These are phyloP conservation scores for Dasyornis broadbenti DNA, from an alignment of 2,113 vertebrate species.

Conservation along the genomic window DNA sequence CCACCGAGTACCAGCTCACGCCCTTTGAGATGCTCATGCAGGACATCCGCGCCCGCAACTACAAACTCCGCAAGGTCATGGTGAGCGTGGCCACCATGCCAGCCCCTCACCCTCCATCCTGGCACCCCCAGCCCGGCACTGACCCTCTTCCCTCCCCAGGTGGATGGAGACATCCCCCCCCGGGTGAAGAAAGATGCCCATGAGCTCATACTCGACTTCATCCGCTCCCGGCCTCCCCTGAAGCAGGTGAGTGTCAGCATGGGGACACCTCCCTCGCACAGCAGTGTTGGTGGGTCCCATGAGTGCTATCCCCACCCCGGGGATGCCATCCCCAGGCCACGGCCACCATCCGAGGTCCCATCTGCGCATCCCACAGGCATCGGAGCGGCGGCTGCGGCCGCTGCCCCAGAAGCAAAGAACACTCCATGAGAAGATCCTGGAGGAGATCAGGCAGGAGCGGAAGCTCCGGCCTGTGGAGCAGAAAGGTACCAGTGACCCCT, in stretches of 20 bases:
- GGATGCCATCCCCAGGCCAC: rapidly evolving
- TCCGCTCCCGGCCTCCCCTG: conserved; percentile 90
- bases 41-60: conserved; percentile 90
- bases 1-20: conserved; percentile 93
- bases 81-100: conserved; percentile 47
- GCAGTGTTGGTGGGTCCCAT: neutral
- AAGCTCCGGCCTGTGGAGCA: conserved; percentile 83
- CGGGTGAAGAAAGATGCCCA: conserved; percentile 90
- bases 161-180: conserved; percentile 87
- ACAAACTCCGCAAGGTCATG: conserved; percentile 95
- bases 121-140: neutral
- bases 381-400: conserved; percentile 84
- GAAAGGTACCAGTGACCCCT: conserved; percentile 63
- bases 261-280: rapidly evolving
- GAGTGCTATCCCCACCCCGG: neutral
- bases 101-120: neutral
- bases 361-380: conserved; percentile 65
- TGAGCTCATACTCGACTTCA: conserved; percentile 91
- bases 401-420: conserved; percentile 81
- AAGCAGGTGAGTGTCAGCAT: conserved; percentile 76
- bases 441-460: conserved; percentile 88
- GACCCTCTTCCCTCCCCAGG: conserved; percentile 62
- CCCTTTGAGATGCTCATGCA: conserved; percentile 99
- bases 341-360: rapidly evolving
- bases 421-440: conserved; percentile 88